Evolutionary conservation across 2,113 vertebrate species (phyloP), one percentile per base, ranked within the genome.

Genomic region (Uropsilus gracilis): DNA sequence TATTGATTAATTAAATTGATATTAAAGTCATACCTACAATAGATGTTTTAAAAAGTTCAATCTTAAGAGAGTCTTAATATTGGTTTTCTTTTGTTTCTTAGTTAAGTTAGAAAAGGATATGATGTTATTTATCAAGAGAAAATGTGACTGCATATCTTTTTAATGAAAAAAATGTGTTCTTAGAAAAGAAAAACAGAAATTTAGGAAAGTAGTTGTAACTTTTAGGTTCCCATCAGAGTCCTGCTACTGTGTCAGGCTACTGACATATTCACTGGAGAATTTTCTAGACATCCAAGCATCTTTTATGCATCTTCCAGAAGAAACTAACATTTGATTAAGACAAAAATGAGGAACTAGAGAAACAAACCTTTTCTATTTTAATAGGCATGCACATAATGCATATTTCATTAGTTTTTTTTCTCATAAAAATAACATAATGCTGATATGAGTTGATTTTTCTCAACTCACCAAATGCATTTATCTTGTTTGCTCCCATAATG

Each of bases 391-490:
- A 80, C 3, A 39, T 22, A 77, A 81, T n/a, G 3, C 48, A 18
- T 12, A 61, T 24, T 42, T 73, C 11, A 90, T 78, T 80, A 18
- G 37, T 3, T 5, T 18, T 69, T 68, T 82, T 59, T 68, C 18
- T 92, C 63, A 90, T 68, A 78, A 64, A 96, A 91, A 77, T 86
- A 94, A 95, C 63, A 11, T 34, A 91, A 86, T 75, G 24, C 12
- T 86, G 80, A 97, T 94, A 88, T 9, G 8, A 96, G 90, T 72
- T 55, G 20, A 86, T 57, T 96, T 91, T 96, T 88, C 48, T 91
- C 17, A 92, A 94, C 37, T 59, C 64, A 94, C 34, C 81, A 93
- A 97, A 76, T 53, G 1, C 53, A 59, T 59, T 89, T 94, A 63
- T 87, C 64, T 95, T 94, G 68, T 77, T 81, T 66, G n/a, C 20